Conservation (phyloP, 2,113 vertebrate species). For the Ictidomys tridecemlineatus region DNA sequence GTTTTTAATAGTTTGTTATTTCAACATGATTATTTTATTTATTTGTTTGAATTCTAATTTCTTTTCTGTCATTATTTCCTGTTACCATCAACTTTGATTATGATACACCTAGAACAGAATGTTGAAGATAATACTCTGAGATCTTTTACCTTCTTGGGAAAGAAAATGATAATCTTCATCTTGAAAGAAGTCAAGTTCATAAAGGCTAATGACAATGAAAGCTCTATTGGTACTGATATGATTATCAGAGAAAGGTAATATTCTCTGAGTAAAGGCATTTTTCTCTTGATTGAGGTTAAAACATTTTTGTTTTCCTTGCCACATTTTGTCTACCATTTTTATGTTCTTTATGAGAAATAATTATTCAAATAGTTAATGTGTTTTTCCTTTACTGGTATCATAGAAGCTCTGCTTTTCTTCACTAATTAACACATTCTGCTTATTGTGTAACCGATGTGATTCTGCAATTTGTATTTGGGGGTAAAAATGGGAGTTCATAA, state of each 20-base stretch:
- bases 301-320: conserved; percentile 36
- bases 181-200: background rate
- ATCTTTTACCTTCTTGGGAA: conserved; percentile 37
- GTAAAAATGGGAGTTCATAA: too few species aligned
- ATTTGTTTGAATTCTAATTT: conserved; percentile 47
- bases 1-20: conserved; percentile 9
- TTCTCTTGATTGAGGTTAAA: background rate
- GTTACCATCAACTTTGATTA: conserved; percentile 7
- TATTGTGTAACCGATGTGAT: background rate
- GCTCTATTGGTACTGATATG: background rate
- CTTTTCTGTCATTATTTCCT: conserved; percentile 27
- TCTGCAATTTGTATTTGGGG: too few species aligned
- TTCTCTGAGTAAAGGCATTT: conserved; percentile 55
- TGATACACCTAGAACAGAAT: conserved; percentile 16
- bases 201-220: background rate
- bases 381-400: conserved; percentile 22
- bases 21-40: background rate
- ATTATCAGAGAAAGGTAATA: conserved; percentile 38
- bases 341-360: conserved; percentile 15
- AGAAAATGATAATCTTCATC: conserved; percentile 38
- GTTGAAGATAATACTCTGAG: background rate
- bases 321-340: conserved; percentile 33
- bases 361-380: conserved; percentile 20
- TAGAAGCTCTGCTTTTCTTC: conserved; percentile 22
- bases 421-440: conserved; percentile 4